Conservation (phyloP, 2,888 invertebrate species). For the Sinhomidia bicolor region DNA sequence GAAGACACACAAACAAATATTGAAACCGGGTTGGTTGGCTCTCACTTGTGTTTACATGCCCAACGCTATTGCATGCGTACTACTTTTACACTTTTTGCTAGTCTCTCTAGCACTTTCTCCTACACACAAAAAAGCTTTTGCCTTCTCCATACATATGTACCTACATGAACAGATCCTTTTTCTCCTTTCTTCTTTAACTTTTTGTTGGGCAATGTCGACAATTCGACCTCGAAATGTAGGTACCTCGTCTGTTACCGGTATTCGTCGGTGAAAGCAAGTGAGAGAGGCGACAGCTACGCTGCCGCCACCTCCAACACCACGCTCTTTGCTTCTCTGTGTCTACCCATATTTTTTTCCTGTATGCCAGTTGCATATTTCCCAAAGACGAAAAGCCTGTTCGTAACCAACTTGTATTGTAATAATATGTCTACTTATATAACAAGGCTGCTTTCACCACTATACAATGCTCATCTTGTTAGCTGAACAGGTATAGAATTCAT, state of each 20-base stretch:
- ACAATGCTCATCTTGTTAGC: neutral
- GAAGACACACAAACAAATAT: neutral
- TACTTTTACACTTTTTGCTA: neutral
- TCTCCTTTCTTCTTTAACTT: neutral
- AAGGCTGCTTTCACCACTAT: neutral
- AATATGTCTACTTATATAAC: conserved; percentile 21
- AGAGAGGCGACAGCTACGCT: neutral
- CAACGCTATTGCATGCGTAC: neutral
- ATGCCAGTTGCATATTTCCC: conserved; percentile 41
- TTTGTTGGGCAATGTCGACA: conserved; percentile 47
- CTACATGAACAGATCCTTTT: neutral
- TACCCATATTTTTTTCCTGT: neutral
- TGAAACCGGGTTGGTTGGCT: neutral
- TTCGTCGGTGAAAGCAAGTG: conserved; percentile 28
- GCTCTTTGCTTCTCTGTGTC: neutral
- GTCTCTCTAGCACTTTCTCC: neutral
- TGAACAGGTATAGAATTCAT: conserved; percentile 9
- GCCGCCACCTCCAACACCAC: neutral
- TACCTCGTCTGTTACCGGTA: conserved; percentile 25
- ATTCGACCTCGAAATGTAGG: conserved; percentile 57
- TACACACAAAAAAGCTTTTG: no score
- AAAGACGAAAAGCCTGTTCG: conserved; percentile 1
- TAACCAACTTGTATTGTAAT: conserved; percentile 5
- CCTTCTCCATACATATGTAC: no score
- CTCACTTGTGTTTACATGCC: neutral